Evolutionary conservation across 2,888 invertebrate species (phyloP).

Genomic region (Chrysina gloriosa): DNA sequence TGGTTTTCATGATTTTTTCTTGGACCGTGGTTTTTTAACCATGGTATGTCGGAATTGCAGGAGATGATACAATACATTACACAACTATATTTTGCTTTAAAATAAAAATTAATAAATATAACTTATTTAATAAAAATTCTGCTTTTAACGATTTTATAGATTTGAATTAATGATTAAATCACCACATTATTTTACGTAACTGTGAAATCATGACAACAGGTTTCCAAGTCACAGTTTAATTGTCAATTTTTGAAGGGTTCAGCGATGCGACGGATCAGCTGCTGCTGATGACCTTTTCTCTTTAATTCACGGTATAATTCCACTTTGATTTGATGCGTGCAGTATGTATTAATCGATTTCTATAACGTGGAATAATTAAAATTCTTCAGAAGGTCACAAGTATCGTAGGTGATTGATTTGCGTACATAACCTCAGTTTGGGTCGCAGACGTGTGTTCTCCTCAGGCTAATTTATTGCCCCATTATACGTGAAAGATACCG

Average conservation of each 20-base stretch:
- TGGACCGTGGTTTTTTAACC: too few relatives aligned
- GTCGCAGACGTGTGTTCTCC: slow-evolving; percentile 3
- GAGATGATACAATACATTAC: too few relatives aligned
- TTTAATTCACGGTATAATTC: not conserved
- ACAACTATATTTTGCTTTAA: too few relatives aligned
- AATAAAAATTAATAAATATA: too few relatives aligned
- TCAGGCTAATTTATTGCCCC: not conserved
- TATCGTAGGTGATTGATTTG: slow-evolving; percentile 19
- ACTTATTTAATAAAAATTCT: too few relatives aligned
- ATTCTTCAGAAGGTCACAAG: not conserved
- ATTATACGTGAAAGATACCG: not conserved
- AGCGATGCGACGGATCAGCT: not conserved
- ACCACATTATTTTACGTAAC: too few relatives aligned
- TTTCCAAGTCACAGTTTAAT: not conserved
- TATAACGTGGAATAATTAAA: not conserved
- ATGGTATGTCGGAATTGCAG: too few relatives aligned
- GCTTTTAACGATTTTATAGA: too few relatives aligned
- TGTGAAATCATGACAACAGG: too few relatives aligned
- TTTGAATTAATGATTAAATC: too few relatives aligned
- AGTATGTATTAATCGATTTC: not conserved
- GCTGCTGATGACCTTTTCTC: not conserved
- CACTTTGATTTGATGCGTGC: not conserved
- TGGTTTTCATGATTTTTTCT: too few relatives aligned
- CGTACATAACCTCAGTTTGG: slow-evolving; percentile 3
- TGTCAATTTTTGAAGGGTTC: not conserved